Evolutionary conservation across 2,888 invertebrate species (phyloP), one percentile per base, ranked within the genome.

Genomic region (Lagria hirta): DNA sequence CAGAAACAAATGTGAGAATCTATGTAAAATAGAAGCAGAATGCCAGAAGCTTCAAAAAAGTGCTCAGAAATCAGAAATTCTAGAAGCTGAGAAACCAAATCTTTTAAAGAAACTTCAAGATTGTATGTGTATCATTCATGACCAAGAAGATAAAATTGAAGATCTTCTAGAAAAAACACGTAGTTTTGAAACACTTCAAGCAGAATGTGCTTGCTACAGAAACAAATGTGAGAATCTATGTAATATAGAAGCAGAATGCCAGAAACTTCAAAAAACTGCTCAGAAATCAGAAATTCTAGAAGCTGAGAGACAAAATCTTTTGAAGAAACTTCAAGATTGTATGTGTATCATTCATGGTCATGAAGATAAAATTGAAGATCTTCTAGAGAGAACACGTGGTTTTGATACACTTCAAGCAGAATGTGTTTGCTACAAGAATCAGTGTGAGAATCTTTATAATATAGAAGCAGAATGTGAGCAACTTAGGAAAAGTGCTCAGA

Each of bases 311-410:
- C 76, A 76, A 56, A 48, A 56, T 34, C 61, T 79, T 18, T 61
- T 72, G 41, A 72, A 73, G 52, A 76, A 76, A 66, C 60, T 79
- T 24, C 73, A 75, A 51, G 78, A 79, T 66, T 67, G 72, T 21
- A 78, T 80, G 60, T 75, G 75, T 49, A 74, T 74, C 61, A 69
- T 76, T 17, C 73, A 75, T 62, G 79, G 78, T 50, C 78, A 78
- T 6, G 24, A 12, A 11, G 10, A 4, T 3, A 38, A 38, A 16
- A n/a, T 38, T 8, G 22, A 38, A 11, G 38, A 29, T 4, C 16
- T 30, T 4, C 20, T 38, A 4, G n/a, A 17, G 7, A 38, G 36
- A 18, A 17, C 36, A 44, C 15, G 57, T 60, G 17, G n/a, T n/a
- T n/a, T n/a, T n/a, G n/a, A n/a, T n/a, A n/a, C 65, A 68, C 16